Percentiles rank a stretch among this genome's conserved stretches.
These are phyloP conservation scores for Charaxes varanes DNA, from an alignment of 1,140 invertebrate species.

Conservation along the genomic window DNA sequence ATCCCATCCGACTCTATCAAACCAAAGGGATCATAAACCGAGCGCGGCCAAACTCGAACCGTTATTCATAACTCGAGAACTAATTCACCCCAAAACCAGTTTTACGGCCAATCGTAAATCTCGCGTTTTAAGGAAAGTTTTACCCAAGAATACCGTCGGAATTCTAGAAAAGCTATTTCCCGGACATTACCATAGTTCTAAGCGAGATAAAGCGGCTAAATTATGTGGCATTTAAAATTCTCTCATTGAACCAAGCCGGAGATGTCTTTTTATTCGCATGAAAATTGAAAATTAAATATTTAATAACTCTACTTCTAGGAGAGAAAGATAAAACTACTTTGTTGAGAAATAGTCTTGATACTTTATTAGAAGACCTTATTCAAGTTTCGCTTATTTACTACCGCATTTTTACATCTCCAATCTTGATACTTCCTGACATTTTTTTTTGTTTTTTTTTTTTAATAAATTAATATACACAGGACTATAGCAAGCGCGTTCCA, in stretches of 20 bases:
- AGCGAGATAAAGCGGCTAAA: background rate
- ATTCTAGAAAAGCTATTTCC: slow-evolving; percentile 9
- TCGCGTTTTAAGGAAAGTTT: slow-evolving; percentile 36
- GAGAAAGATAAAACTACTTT: too few relatives aligned
- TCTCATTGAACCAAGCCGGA: background rate
- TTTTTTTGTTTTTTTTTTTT: too few relatives aligned
- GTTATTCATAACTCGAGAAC: slow-evolving; percentile 51
- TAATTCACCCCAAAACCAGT: slow-evolving; percentile 47
- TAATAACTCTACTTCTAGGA: too few relatives aligned
- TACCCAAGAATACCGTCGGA: slow-evolving; percentile 16
- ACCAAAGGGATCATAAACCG: slow-evolving; percentile 19
- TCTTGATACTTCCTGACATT: too few relatives aligned
- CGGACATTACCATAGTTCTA: slow-evolving; percentile 3
- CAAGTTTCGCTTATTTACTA: too few relatives aligned
- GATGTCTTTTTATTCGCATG: too few relatives aligned
- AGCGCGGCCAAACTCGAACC: slow-evolving; percentile 27
- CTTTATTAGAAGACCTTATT: too few relatives aligned
- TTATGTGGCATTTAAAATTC: slow-evolving; percentile 4
- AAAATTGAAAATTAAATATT: too few relatives aligned
- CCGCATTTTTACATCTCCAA: too few relatives aligned
- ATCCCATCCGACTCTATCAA: slow-evolving; percentile 12
- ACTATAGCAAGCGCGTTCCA: too few relatives aligned
- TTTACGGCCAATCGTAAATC: slow-evolving; percentile 54
- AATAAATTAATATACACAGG: too few relatives aligned
- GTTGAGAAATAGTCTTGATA: too few relatives aligned